Evolutionary conservation across 37 sponge, comb jelly and placozoan genomes (phyloP), one percentile per base, ranked within the genome.

Genomic region (Haliclona indistincta): DNA sequence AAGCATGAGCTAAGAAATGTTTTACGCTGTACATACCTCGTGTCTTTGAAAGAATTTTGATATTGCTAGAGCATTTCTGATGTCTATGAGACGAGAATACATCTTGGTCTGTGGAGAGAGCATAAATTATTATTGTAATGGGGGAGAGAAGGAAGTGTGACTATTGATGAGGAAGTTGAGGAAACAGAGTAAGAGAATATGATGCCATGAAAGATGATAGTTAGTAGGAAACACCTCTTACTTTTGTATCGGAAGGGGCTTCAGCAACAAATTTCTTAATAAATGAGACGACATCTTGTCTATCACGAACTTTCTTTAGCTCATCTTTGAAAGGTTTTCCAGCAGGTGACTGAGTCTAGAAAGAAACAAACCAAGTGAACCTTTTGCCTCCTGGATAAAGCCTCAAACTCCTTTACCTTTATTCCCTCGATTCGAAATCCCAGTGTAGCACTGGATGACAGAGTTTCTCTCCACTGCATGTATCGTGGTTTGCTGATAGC

Each of bases 391-490:
- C n/a, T n/a, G n/a, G n/a, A n/a, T n/a, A n/a, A n/a, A n/a, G n/a
- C 8, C 13, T 8, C 13, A 58, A 6, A 58, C 63, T 36, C n/a
- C n/a, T 79, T 61, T 64, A 91, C 94, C 80, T 98, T 98, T 35
- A 98, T 95, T 55, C 95, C 99, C 56, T 98, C 99, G 41, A 98
- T 98, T 39, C 99, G 60, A 85, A 94, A 98, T 42, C 99, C 99
- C 26, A 94, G 73, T 22, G 83, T 85, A 11, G 91, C 86, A 49
- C 86, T 90, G 7, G 99, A 94, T 0, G 94, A 88, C 38, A 88
- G 56, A 8, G 78, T 76, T 67, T 98, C 99, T 49, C 99, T 83
- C 94, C 94, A 98, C 32, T 90, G 89, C 99, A 98, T 98, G 89
- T 98, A 98, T 33, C 99, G 85, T 4, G 94, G 94, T 69, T 98